Base-by-base conservation (phyloP, 1,140 invertebrate species). In the Drosophila grimshawi region DNA sequence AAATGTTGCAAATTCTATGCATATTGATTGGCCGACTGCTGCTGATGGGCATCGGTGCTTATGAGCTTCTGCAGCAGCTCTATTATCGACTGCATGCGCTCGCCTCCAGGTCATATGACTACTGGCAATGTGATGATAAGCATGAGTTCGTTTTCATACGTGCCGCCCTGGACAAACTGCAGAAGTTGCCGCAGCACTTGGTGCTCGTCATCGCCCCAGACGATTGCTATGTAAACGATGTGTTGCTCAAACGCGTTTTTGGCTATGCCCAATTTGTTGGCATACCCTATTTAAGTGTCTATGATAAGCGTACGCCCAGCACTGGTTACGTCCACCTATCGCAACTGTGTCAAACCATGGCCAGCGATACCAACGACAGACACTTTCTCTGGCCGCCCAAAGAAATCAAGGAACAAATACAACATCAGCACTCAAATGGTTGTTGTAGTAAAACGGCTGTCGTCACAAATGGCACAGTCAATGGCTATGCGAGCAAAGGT, bases 71-170 rank as follows among this genome's bases (percentile, higher is more conserved):
- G 29, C 60, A 67, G 46, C 80, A 27, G 11, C 29, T 90, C 4
- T 57, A 65, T 27, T 65, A 76, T 59, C 71, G 78, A 5, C 48
- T 91, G 7, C 71, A 90, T 72, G 80, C 90, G 45, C 48, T 89
- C 41, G 56, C 55, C 3, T 19, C 57, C n/a, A 65, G 76, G 86
- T 92, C 90, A 92, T 92, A 92, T 92, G 90, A 92, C 88, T 76
- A 69, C 32, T 82, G 74, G 69, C 74, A 80, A 73, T 76, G 80
- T 78, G 76, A 85, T 78, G 76, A 85, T 57, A 64, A 61, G 8
- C 55, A 67, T 32, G 82, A 85, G 46, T 43, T 74, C 39, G 10
- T 43, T 27, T 57, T 71, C 35, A 65, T 73, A 45, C 68, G 85
- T 7, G 64, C 77, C 27, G 37, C 76, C 39, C 10, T 43, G 74